Evolutionary conservation across 2,113 vertebrate genomes (phyloP).

Genomic region (Pandion haliaetus): DNA sequence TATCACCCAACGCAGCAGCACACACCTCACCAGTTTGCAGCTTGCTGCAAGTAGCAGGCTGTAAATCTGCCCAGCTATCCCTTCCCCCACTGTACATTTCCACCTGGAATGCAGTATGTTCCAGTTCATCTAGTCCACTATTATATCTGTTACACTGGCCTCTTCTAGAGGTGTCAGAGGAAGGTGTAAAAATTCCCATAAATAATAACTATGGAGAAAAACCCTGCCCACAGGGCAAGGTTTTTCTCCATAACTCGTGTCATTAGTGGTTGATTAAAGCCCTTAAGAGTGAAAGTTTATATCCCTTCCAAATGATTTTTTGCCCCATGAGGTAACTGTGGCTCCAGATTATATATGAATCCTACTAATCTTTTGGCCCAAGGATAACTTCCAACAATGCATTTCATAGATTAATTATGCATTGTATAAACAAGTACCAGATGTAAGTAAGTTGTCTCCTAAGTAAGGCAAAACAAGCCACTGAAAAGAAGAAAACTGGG

Average conservation of each 20-base stretch:
- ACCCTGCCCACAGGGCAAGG: not conserved
- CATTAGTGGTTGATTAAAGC: constrained; percentile 42
- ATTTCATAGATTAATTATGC: constrained; percentile 15
- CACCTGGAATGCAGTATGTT: not conserved
- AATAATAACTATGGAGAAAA: constrained; percentile 42
- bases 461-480: not conserved
- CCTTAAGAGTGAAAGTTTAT: constrained; percentile 8
- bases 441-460: not conserved
- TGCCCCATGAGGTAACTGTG: not conserved
- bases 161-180: not conserved
- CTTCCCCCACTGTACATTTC: not conserved
- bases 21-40: not conserved
- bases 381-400: constrained; percentile 29
- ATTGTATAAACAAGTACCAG: constrained; percentile 29
- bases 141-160: not conserved
- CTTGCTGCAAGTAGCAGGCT: not conserved
- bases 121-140: not conserved
- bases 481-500: not conserved
- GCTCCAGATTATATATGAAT: constrained; percentile 16
- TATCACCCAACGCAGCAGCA: not conserved
- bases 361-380: constrained; percentile 25
- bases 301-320: not conserved
- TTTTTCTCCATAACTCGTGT: not conserved
- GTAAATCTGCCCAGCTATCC: too few relatives aligned
- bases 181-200: constrained; percentile 26